Evolutionary conservation across 2,888 invertebrate genomes (phyloP).

Genomic region (Oasisia sp.): DNA sequence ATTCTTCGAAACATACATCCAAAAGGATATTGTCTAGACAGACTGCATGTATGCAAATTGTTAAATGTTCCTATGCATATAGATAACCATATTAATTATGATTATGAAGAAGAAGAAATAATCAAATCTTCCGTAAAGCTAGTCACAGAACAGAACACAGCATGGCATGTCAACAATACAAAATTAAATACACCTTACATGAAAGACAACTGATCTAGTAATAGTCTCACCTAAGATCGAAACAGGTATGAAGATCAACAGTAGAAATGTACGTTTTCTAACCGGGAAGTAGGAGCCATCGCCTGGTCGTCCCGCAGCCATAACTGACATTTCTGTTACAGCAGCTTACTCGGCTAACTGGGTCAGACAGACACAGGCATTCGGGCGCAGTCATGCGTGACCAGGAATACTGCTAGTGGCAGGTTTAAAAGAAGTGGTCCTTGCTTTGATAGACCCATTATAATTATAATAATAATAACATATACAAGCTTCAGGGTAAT

Average conservation of each 20-base stretch:
- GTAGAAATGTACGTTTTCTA: neutral
- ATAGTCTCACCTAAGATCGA: neutral
- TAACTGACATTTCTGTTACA: neutral
- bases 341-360: neutral
- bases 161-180: neutral
- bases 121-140: too few species aligned
- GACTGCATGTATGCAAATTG: too few species aligned
- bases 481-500: too few species aligned
- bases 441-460: too few species aligned
- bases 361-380: neutral
- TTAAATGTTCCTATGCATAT: too few species aligned
- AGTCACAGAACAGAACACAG: neutral
- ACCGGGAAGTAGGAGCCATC: neutral
- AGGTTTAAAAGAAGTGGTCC: neutral
- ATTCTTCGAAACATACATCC: too few species aligned
- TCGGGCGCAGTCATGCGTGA: neutral
- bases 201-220: neutral
- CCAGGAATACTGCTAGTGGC: neutral
- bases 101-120: too few species aligned
- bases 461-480: too few species aligned
- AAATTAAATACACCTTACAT: neutral
- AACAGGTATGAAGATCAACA: neutral
- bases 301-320: neutral
- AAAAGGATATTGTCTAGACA: too few species aligned
- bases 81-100: too few species aligned